Evolutionary conservation across 2,797 vertebrate species (phyloP), one percentile per base, ranked within the genome.

Genomic region (Lophotriccus pileatus): DNA sequence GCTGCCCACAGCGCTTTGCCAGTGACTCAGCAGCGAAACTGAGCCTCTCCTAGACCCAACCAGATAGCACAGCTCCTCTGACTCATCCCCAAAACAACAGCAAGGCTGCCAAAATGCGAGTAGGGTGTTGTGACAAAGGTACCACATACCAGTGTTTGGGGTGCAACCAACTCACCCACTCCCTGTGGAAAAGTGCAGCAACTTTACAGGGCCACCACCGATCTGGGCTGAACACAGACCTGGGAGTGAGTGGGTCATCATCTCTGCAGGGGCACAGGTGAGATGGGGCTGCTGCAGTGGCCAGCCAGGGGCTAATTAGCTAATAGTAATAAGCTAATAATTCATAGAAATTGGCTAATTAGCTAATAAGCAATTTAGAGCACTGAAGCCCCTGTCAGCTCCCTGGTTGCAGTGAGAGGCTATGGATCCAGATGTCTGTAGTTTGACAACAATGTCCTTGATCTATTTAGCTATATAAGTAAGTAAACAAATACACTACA

Each of bases 21-120:
- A 34, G 70, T 96, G 95, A 96, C 87, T 96, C 95, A 95, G 94
- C 79, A 27, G 30, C 1, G 39, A 94, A 91, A 89, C 84, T 1
- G 37, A 95, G 81, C 75, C 68, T 80, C 53, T 89, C 67, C 55
- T 2, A 56, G 72, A 56, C 75, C 68, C 0, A 7, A 69, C 24
- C 87, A 77, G 37, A 34, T 24, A 80, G 81, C 4, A 0, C 59
- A 43, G 76, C 1, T 81, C 89, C 90, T 85, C 62, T 96, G 94
- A 94, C 76, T 95, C 95, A 95, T 64, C 43, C 84, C 68, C 81
- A 28, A 5, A 79, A 87, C 55, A 28, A 17, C 63, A 77, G 41
- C n/a, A 6, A 34, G 49, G 83, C 89, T 94, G 87, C 87, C 93
- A 85, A 84, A 92, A 85, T 2, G 3, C 8, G 1, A 82, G 36